phyloP scores from a whole-genome alignment of 2,113 vertebrate species.

The Rousettus leschenaultii region DNA sequence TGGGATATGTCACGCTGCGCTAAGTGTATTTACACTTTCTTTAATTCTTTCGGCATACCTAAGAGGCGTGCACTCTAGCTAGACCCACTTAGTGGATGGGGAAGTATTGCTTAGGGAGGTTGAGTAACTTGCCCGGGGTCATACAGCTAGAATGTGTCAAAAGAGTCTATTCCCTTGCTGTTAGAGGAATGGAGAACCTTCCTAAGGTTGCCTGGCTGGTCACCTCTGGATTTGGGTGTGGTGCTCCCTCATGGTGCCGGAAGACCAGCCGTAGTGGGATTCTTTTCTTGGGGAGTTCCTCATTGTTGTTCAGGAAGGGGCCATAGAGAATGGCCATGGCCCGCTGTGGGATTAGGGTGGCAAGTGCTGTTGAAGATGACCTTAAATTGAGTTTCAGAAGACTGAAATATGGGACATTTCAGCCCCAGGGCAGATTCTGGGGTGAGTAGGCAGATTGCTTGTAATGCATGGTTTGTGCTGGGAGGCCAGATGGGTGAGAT shows the following conservation, averaged over 20 bases:
- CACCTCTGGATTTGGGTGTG: neutral
- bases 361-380: neutral
- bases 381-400: neutral
- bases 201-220: neutral
- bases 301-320: neutral
- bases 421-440: neutral
- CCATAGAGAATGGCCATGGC: neutral
- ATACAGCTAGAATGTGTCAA: neutral
- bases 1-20: neutral
- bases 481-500: neutral
- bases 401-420: neutral
- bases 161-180: neutral
- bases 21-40: neutral
- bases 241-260: neutral
- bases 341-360: neutral
- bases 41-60: neutral
- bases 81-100: neutral
- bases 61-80: neutral
- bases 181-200: neutral
- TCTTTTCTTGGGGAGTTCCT: neutral
- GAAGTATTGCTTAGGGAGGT: neutral
- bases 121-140: neutral
- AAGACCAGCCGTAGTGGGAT: neutral
- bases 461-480: neutral
- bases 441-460: neutral